phyloP scores from a whole-genome alignment of 64 coral and sea anemone species.

The Astreopora myriophthalma region DNA sequence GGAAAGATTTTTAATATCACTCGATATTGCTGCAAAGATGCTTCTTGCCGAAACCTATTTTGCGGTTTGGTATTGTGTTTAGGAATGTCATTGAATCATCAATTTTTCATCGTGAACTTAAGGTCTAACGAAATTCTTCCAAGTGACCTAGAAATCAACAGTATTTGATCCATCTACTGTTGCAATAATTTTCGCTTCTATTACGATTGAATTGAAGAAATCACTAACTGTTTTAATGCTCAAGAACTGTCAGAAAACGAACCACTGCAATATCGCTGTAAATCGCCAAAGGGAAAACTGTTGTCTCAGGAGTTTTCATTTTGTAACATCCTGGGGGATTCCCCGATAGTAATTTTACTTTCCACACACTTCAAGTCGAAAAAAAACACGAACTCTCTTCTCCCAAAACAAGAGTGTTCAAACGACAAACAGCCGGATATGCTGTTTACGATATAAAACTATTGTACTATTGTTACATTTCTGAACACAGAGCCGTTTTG shows the following conservation, averaged over 20 bases:
- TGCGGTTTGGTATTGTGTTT: constrained; percentile 43
- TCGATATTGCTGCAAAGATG: neutral
- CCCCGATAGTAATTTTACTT: neutral
- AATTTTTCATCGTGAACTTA: neutral
- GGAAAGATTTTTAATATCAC: neutral
- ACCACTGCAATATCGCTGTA: neutral
- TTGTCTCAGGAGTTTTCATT: neutral
- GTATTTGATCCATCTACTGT: neutral
- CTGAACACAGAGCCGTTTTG: neutral
- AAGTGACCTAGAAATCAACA: neutral
- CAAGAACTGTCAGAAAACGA: neutral
- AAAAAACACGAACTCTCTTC: neutral
- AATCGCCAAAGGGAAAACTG: neutral
- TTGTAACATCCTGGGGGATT: constrained; percentile 18
- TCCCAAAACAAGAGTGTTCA: neutral
- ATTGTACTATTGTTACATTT: constrained; percentile 46
- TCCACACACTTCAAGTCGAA: neutral
- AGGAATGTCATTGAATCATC: constrained; percentile 50
- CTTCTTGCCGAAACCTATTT: neutral
- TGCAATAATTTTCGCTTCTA: neutral
- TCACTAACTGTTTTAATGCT: neutral
- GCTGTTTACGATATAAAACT: constrained; percentile 31
- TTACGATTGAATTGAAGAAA: neutral
- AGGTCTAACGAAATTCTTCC: neutral
- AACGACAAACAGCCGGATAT: neutral